Base-by-base conservation (phyloP, 2,888 invertebrate genomes). In the Drosophila hawaiiensis region DNA sequence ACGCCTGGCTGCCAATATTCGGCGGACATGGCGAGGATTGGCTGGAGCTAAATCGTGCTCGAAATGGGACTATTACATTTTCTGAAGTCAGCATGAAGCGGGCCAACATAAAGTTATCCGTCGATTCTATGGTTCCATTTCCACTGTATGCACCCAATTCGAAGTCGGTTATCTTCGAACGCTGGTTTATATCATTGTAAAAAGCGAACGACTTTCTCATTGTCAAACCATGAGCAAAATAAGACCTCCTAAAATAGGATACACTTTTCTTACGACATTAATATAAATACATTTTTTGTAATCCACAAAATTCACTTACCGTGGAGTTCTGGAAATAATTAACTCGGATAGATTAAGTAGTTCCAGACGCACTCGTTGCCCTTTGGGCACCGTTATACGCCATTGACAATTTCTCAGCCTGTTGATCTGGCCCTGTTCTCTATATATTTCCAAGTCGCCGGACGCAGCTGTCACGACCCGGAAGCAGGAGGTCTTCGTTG, bases 11-110 rank as follows among this genome's bases (percentile, higher is more conserved):
- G 94, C 86, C 92, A 22, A 93, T 91, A 70, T 91, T 83, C 3
- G 79, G 91, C 84, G 94, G 94, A 95, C 97, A 94, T 60, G 69
- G 66, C 0, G 95, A 94, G 0, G 67, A 22, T 3, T 71, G 22
- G 3, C 94, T 93, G 1, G 97, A 96, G 39, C 94, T 94, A 91
- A 95, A 98, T 52, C 93, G 94, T 0, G 96, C 95, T 95, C 95
- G 91, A 97, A 91, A 3, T 1, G 60, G 4, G 91, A 91, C 14
- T 91, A 88, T 83, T 19, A 62, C n/a, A 31, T 59, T 33, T 22
- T 9, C 16, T 1, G 35, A 37, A 1, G 29, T 28, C 1, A 78
- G 22, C 1, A 31, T 0, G 3, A 96, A 95, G 60, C 93, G 94
- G 6, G 98, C 89, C 16, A 94, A 90, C 94, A 97, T 94, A 52